A percentile compares a stretch with the other conserved stretches of the same genome.
Conservation (phyloP, 1,140 invertebrate species). For the Lordiphosa mommai region DNA sequence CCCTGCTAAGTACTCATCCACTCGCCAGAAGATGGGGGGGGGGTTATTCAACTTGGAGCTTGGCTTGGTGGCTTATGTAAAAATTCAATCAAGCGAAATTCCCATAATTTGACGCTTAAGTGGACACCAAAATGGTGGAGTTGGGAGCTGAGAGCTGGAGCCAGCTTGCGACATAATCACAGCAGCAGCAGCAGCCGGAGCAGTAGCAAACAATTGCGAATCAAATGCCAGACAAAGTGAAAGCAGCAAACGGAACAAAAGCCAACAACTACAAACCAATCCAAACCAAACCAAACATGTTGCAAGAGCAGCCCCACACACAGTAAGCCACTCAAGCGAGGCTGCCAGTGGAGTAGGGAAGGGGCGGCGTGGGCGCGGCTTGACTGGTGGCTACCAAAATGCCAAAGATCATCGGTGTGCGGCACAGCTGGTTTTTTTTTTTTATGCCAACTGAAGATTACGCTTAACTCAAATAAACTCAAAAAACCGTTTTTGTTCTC, state of each 20-base stretch:
- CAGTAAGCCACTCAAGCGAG: slow-evolving; percentile 34
- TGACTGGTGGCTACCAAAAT: slow-evolving; percentile 52
- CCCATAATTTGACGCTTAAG: slow-evolving; percentile 77
- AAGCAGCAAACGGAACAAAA: slow-evolving; percentile 54
- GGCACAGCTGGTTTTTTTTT: slow-evolving; percentile 15
- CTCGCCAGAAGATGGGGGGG: neutral
- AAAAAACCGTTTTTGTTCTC: no score
- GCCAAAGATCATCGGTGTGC: slow-evolving; percentile 69
- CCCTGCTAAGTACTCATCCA: no score
- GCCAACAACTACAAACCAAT: slow-evolving; percentile 18
- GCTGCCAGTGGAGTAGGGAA: slow-evolving; percentile 7
- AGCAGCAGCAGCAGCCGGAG: slow-evolving; percentile 3
- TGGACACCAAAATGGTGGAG: slow-evolving; percentile 64
- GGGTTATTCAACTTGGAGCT: slow-evolving; percentile 56
- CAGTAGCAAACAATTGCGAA: slow-evolving; percentile 64
- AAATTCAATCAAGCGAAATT: slow-evolving; percentile 78
- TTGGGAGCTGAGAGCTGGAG: slow-evolving; percentile 13
- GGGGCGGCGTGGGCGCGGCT: slow-evolving; percentile 30
- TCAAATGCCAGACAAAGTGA: slow-evolving; percentile 72
- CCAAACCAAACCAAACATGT: slow-evolving; percentile 46
- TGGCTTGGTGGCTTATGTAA: slow-evolving; percentile 52
- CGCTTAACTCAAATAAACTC: no score
- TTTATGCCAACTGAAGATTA: no score
- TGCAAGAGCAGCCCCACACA: slow-evolving; percentile 40
- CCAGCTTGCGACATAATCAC: slow-evolving; percentile 69